phyloP scores from a whole-genome alignment of 2,113 vertebrate species.

The Irena cyanogastra region DNA sequence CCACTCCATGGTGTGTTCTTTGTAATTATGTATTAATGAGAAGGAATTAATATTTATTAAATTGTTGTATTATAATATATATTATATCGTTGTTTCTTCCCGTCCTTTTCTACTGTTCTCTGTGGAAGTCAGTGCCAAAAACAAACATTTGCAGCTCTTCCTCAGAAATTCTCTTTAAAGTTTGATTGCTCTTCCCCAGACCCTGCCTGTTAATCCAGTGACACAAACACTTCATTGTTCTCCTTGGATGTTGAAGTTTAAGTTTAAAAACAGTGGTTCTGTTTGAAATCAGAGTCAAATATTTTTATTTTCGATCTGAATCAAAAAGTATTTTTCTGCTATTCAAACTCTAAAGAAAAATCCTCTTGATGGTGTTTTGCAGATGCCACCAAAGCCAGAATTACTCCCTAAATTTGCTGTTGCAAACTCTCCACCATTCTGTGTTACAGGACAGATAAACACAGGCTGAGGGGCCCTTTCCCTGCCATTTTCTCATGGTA shows the following conservation, averaged over 20 bases:
- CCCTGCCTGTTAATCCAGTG: rapidly evolving
- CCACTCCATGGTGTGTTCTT: neutral
- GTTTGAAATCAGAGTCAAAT: neutral
- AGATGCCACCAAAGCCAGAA: neutral
- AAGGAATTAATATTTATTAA: neutral
- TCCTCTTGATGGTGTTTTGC: rapidly evolving
- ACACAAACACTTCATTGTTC: neutral
- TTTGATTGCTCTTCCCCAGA: neutral
- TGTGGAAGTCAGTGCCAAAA: neutral
- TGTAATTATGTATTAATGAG: neutral
- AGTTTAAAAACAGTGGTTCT: neutral
- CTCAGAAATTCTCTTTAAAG: neutral
- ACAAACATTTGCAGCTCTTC: neutral
- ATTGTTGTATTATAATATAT: neutral
- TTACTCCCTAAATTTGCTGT: neutral
- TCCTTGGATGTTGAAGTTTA: neutral
- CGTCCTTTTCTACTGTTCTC: neutral
- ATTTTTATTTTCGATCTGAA: neutral
- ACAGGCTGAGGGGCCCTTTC: neutral
- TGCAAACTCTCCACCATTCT: neutral
- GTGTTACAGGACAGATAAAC: neutral
- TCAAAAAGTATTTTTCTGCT: neutral
- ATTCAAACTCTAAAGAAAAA: neutral
- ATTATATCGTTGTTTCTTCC: neutral
- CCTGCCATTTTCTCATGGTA: neutral